phyloP scores from a whole-genome alignment of 2,797 vertebrate species.

The Gadopsis marmoratus region DNA sequence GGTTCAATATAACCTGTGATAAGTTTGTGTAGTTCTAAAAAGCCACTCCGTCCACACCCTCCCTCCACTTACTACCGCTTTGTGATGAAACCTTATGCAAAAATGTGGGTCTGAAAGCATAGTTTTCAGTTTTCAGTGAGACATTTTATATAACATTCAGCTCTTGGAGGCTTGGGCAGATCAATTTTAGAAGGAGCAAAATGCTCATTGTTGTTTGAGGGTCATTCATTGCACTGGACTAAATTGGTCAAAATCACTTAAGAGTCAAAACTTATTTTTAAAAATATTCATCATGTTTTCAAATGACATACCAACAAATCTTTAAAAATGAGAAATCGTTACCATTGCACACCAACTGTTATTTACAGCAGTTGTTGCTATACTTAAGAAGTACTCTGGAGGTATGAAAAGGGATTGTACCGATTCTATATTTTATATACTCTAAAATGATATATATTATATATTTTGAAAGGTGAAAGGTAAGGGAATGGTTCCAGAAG shows the following conservation, averaged over 20 bases:
- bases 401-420: slow-evolving; percentile 86
- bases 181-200: slow-evolving; percentile 71
- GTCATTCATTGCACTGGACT: slow-evolving; percentile 88
- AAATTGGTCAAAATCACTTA: slow-evolving; percentile 79
- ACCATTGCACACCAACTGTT: slow-evolving; percentile 82
- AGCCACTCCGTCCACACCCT: slow-evolving; percentile 90
- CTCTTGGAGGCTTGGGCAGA: slow-evolving; percentile 82
- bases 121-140: slow-evolving; percentile 83
- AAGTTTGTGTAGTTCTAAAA: slow-evolving; percentile 99
- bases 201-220: slow-evolving; percentile 85
- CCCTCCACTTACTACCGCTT: slow-evolving; percentile 91
- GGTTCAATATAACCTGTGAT: slow-evolving; percentile 99
- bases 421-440: slow-evolving; percentile 90
- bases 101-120: slow-evolving; percentile 90
- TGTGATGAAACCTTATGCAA: slow-evolving; percentile 92
- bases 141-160: slow-evolving; percentile 84
- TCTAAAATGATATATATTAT: slow-evolving; percentile 88
- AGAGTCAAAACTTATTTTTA: slow-evolving; percentile 85
- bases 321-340: slow-evolving; percentile 81
- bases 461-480: slow-evolving; percentile 89
- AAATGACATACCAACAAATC: slow-evolving; percentile 84
- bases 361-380: slow-evolving; percentile 85
- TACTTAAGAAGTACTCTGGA: slow-evolving; percentile 85
- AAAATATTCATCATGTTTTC: slow-evolving; percentile 84
- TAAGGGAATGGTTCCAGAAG: slow-evolving; percentile 86